phyloP scores from a whole-genome alignment of 2,113 vertebrate genomes.

The Syrmaticus mikado region DNA sequence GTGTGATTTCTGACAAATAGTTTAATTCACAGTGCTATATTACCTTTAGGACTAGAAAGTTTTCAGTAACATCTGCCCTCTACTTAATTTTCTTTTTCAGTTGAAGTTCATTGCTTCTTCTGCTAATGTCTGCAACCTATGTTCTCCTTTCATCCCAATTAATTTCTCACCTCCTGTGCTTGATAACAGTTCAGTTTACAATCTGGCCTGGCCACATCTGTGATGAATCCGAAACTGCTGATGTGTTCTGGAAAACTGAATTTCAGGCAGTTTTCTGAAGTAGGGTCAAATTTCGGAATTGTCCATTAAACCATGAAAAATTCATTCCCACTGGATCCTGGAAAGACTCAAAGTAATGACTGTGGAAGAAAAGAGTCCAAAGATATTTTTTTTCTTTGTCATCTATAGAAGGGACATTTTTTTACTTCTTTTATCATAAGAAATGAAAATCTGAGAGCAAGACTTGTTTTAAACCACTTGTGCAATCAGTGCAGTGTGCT shows the following conservation, averaged over 20 bases:
- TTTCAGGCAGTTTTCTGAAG: background rate
- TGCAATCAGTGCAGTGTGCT: background rate
- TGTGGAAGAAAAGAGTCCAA: background rate
- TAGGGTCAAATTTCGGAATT: background rate
- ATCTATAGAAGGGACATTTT: background rate
- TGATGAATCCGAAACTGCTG: background rate
- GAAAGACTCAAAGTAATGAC: background rate
- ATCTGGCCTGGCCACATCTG: background rate
- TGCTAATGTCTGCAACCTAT: background rate
- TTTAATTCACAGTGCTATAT: background rate
- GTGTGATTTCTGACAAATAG: background rate
- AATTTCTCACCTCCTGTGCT: background rate
- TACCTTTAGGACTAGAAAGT: background rate
- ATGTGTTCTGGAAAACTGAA: background rate
- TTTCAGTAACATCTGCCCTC: background rate
- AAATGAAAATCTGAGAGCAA: background rate
- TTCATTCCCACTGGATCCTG: background rate
- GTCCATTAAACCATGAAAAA: background rate
- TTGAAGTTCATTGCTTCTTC: background rate
- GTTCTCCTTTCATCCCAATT: background rate
- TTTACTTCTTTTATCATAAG: background rate
- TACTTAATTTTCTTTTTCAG: background rate
- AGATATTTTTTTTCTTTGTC: background rate
- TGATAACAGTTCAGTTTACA: background rate
- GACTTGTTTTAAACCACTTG: background rate